Base-by-base conservation (phyloP, 2,113 vertebrate genomes). In the Nyctereutes procyonoides region DNA sequence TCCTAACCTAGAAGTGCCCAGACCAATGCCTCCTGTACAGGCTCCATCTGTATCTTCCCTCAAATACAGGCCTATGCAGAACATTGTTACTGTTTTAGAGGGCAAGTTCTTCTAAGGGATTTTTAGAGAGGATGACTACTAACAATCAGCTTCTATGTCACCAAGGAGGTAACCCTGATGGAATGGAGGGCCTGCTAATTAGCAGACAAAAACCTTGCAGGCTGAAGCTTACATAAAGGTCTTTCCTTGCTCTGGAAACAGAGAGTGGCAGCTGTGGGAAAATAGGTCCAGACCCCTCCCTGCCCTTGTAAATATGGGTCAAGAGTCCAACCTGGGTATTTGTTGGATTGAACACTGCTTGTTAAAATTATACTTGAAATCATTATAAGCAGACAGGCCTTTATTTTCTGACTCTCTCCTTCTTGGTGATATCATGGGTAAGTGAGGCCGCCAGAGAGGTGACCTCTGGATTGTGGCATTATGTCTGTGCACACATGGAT, bases 301-400 rank as follows among this genome's bases (percentile, higher is more conserved):
- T 95, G 69, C 6, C n/a, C 30, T 87, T 86, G 53, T 7, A 95
- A 97, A 13, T 81, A 90, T 79, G 48, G 17, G 48, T 94, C 58
- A 89, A 80, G 81, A 55, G 51, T 88, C 71, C 62, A 95, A 56
- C 74, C 76, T 3, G 17, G 85, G 28, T 80, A 94, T 83, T 85
- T 91, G 55, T 91, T 93, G 26, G 89, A 56, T 53, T 48, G 28
- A 81, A 62, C 43, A 53, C n/a, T 74, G 35, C 65, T 97, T 94
- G 82, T 65, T 91, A 95, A 97, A 79, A 38, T 85, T 82, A 87
- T 86, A 26, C 43, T 94, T 84, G 73, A 55, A 80, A 95, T 94
- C 93, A 85, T 74, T 55, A 24, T 95, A 67, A 63, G 32, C 48
- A 69, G 60, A 71, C 20, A 91, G 35, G 53, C 43, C 56, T 95